Evolutionary conservation across 2,797 vertebrate species (phyloP).

Genomic region (Graptemys geographica): DNA sequence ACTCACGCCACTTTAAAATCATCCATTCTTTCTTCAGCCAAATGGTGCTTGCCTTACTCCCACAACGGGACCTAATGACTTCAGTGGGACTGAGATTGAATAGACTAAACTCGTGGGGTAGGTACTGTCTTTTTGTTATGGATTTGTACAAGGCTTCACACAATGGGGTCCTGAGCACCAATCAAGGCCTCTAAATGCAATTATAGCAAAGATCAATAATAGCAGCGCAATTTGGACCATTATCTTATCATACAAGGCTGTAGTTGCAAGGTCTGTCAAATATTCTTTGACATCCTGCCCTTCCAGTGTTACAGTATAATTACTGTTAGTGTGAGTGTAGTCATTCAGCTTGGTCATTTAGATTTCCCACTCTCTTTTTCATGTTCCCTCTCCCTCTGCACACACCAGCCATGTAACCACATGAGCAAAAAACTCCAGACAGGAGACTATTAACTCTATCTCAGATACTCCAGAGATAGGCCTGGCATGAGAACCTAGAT

Average conservation of each 20-base stretch:
- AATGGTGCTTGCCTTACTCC: background rate
- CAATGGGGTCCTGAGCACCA: background rate
- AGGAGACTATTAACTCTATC: background rate
- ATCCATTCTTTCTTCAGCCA: background rate
- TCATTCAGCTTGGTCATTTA: conserved; percentile 55
- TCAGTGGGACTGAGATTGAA: background rate
- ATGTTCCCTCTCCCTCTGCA: background rate
- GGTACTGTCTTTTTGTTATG: background rate
- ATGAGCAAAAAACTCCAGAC: conserved; percentile 32
- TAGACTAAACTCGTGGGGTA: background rate
- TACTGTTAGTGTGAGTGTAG: conserved; percentile 13
- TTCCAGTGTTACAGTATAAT: background rate
- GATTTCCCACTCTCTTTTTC: conserved; percentile 28
- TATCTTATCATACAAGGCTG: background rate
- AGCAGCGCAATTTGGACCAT: background rate
- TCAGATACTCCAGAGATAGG: background rate
- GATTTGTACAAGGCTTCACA: background rate
- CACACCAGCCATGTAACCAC: background rate
- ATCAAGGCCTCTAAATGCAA: background rate
- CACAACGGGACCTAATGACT: background rate
- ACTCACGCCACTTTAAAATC: background rate
- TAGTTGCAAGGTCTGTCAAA: background rate
- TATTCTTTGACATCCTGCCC: background rate
- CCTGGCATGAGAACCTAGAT: background rate
- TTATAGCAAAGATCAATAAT: background rate